phyloP scores from a whole-genome alignment of 2,113 vertebrate species.

The Phalacrocorax brasilianus region DNA sequence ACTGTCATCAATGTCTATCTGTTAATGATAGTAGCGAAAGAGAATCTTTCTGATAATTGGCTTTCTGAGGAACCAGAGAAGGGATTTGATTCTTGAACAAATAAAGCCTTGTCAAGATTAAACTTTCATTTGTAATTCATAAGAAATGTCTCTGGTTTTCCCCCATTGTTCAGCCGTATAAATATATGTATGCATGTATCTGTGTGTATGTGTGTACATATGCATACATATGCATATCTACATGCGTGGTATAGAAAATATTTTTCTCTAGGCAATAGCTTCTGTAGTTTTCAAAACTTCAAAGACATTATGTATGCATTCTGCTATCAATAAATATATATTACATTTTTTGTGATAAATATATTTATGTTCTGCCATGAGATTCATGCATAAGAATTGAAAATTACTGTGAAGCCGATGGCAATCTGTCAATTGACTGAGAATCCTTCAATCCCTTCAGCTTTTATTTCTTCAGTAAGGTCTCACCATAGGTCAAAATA shows the following conservation, averaged over 20 bases:
- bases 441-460: slow-evolving; percentile 19
- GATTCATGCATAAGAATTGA: slow-evolving; percentile 68
- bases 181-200: neutral
- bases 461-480: neutral
- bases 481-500: slow-evolving; percentile 47
- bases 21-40: slow-evolving; percentile 33
- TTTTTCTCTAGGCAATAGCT: slow-evolving; percentile 35
- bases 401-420: slow-evolving; percentile 59
- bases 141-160: slow-evolving; percentile 39
- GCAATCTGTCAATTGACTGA: slow-evolving; percentile 39
- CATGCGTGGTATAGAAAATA: neutral
- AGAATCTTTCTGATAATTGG: slow-evolving; percentile 69
- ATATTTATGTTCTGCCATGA: slow-evolving; percentile 60
- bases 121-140: slow-evolving; percentile 56
- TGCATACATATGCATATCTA: neutral
- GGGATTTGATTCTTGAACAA: slow-evolving; percentile 58
- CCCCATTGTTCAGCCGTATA: neutral
- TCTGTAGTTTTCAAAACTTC: slow-evolving; percentile 16
- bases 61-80: slow-evolving; percentile 49
- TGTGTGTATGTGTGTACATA: neutral
- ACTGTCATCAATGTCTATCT: slow-evolving; percentile 43
- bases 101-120: slow-evolving; percentile 64
- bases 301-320: neutral
- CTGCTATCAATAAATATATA: slow-evolving; percentile 47
- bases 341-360: slow-evolving; percentile 55